phyloP scores from a whole-genome alignment of 2,113 vertebrate species.

The Myotis yumanensis region DNA sequence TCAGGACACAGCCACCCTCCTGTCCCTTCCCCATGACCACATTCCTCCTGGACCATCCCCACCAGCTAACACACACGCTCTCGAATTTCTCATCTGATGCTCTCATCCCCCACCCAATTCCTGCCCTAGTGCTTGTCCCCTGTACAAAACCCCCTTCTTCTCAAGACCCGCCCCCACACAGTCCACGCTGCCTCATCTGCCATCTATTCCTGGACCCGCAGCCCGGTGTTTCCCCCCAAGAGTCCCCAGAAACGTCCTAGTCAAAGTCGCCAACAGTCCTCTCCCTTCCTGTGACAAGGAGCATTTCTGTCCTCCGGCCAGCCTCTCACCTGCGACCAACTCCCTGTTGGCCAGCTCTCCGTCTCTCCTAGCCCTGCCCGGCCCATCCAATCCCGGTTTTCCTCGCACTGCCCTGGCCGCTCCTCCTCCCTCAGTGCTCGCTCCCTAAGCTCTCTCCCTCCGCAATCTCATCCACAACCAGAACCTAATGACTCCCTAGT shows the following conservation, averaged over 20 bases:
- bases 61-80: background rate
- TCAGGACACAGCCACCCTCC: rapidly evolving
- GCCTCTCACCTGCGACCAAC: background rate
- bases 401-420: background rate
- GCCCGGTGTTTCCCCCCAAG: background rate
- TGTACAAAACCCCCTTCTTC: background rate
- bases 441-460: background rate
- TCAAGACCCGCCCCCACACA: background rate
- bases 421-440: background rate
- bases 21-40: background rate
- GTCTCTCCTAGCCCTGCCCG: too few relatives aligned
- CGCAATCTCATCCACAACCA: background rate
- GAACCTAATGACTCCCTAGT: background rate
- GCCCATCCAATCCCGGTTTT: too few relatives aligned
- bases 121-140: background rate
- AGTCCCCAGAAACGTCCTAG: background rate
- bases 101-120: background rate
- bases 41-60: background rate
- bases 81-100: background rate
- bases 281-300: background rate
- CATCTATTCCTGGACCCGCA: background rate
- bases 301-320: background rate
- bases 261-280: background rate
- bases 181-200: rapidly evolving
- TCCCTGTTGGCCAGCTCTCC: background rate